Evolutionary conservation across 92 coral and sea anemone species (phyloP).

Genomic region (Micromussa lordhowensis): DNA sequence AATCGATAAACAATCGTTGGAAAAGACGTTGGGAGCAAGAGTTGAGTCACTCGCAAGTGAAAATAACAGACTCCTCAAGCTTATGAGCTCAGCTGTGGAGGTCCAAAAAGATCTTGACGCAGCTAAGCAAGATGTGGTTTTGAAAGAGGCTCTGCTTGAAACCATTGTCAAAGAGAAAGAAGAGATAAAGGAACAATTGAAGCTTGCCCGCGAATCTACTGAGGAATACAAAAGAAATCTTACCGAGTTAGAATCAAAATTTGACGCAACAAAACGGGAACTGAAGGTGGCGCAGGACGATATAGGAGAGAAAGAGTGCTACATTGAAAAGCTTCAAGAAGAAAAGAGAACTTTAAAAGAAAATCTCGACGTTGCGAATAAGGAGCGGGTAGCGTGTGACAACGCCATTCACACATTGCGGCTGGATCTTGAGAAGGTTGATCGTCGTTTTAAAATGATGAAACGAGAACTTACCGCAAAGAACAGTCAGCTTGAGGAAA

Average conservation of each 20-base stretch:
- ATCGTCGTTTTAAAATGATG: slow-evolving; percentile 88
- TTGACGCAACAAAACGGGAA: slow-evolving; percentile 50
- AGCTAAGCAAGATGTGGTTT: slow-evolving; percentile 58
- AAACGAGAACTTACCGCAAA: slow-evolving; percentile 77
- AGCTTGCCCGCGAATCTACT: slow-evolving; percentile 57
- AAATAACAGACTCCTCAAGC: slow-evolving; percentile 57
- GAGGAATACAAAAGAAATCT: slow-evolving; percentile 58
- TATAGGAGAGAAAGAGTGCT: slow-evolving; percentile 38
- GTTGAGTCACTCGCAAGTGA: slow-evolving; percentile 68
- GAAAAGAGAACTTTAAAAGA: slow-evolving; percentile 64
- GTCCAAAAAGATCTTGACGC: slow-evolving; percentile 68
- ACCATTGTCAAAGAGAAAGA: slow-evolving; percentile 64
- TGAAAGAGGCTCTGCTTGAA: slow-evolving; percentile 53
- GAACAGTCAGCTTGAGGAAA: slow-evolving; percentile 71
- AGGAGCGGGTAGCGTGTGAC: slow-evolving; percentile 79
- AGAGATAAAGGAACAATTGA: slow-evolving; percentile 63
- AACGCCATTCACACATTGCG: slow-evolving; percentile 79
- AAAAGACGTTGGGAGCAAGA: slow-evolving; percentile 56
- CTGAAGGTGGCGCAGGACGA: slow-evolving; percentile 50
- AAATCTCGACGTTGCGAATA: slow-evolving; percentile 63
- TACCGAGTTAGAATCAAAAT: slow-evolving; percentile 44
- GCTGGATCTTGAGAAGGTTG: slow-evolving; percentile 88
- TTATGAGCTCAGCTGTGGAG: slow-evolving; percentile 51
- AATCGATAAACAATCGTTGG: slow-evolving; percentile 66
- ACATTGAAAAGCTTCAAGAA: slow-evolving; percentile 60